These are phyloP conservation scores for Nipponacmea schrenckii DNA, from an alignment of 2,888 invertebrate species.

Conservation along the genomic window DNA sequence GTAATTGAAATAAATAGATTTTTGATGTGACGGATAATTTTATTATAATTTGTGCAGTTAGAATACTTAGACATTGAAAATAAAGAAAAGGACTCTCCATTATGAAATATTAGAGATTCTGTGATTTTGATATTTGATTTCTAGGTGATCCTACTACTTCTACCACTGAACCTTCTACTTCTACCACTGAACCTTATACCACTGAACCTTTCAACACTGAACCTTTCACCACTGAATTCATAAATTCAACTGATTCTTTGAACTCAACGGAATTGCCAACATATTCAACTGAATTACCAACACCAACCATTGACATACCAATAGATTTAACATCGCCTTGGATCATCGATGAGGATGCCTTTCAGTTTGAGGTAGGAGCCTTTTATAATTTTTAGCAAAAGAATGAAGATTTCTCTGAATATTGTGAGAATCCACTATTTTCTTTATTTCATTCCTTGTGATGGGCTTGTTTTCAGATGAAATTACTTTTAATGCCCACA, in stretches of 20 bases:
- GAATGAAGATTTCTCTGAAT: not conserved
- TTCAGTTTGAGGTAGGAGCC: not conserved
- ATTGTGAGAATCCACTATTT: not conserved
- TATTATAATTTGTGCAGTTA: no score
- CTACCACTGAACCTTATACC: not conserved
- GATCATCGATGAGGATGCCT: constrained; percentile 12
- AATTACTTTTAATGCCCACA: no score
- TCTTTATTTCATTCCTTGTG: no score
- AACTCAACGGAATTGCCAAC: constrained; percentile 3
- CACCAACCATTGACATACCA: constrained; percentile 6
- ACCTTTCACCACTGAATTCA: not conserved
- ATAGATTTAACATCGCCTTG: constrained; percentile 26
- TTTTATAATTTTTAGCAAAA: not conserved
- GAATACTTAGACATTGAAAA: no score
- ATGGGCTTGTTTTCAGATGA: no score
- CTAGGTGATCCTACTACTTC: constrained; percentile 12
- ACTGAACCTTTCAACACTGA: not conserved
- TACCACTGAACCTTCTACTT: constrained; percentile 6
- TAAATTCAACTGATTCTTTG: not conserved
- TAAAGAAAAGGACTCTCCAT: no score
- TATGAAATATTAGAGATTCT: no score
- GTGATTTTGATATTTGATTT: constrained; percentile 6
- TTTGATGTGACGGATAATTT: no score
- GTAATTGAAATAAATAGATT: no score
- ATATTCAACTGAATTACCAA: not conserved